Evolutionary conservation across 2,888 invertebrate species (phyloP).

Genomic region (Tortricodes alternella): DNA sequence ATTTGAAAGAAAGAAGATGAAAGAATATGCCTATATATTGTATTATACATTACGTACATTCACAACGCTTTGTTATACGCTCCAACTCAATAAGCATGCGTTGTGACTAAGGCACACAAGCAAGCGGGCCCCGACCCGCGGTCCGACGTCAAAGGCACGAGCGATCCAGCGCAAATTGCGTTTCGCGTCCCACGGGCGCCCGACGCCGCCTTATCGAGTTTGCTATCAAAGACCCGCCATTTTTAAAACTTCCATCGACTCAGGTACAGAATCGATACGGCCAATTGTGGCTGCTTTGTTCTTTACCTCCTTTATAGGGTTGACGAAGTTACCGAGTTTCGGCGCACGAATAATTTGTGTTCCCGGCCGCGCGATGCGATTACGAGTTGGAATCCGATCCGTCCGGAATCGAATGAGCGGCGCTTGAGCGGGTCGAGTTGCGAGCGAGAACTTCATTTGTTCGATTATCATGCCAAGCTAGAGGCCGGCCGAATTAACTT

Average conservation of each 20-base stretch:
- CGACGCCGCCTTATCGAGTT: constrained; percentile 69
- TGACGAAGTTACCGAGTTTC: constrained; percentile 80
- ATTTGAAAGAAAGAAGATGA: too few species aligned
- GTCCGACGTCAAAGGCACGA: constrained; percentile 73
- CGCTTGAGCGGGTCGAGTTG: constrained; percentile 57
- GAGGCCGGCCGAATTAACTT: constrained; percentile 44
- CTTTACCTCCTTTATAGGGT: constrained; percentile 74
- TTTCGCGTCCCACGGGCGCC: constrained; percentile 79
- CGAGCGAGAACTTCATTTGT: constrained; percentile 58
- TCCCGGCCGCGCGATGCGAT: constrained; percentile 75
- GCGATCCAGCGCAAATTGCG: constrained; percentile 77
- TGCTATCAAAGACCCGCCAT: constrained; percentile 78
- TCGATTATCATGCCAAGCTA: constrained; percentile 47
- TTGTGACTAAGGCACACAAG: constrained; percentile 47
- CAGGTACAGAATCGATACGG: constrained; percentile 65
- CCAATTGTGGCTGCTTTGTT: constrained; percentile 82
- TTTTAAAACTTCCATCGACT: constrained; percentile 77
- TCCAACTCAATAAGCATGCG: constrained; percentile 18
- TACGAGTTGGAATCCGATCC: constrained; percentile 72
- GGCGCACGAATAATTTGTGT: constrained; percentile 78
- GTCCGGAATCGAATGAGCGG: constrained; percentile 63
- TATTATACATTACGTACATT: too few species aligned
- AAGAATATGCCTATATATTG: too few species aligned
- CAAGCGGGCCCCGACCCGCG: constrained; percentile 48
- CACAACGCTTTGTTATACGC: constrained; percentile 12